These are phyloP conservation scores for Phyto melanocephala DNA, from an alignment of 2,888 invertebrate species.

Conservation along the genomic window DNA sequence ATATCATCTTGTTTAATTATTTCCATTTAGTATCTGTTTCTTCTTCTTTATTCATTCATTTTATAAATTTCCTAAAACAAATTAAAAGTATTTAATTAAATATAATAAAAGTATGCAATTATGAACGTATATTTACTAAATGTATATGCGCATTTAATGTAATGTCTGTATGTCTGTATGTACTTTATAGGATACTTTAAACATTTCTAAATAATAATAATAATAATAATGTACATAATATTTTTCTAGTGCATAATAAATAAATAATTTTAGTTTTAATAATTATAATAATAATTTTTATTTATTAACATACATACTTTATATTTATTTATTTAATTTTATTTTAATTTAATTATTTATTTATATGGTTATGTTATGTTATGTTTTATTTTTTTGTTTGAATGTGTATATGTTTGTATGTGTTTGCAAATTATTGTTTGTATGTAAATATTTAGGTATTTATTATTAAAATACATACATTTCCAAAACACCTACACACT, in stretches of 20 bases:
- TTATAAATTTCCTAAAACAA: conserved; percentile 47
- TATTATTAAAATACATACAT: background rate
- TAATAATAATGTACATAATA: conserved; percentile 51
- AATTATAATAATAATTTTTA: conserved; percentile 15
- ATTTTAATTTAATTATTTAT: conserved; percentile 16
- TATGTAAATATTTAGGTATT: background rate
- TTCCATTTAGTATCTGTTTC: conserved; percentile 22
- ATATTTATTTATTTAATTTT: background rate
- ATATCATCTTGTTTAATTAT: conserved; percentile 18
- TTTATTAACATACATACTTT: conserved; percentile 25
- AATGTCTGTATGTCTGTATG: conserved; percentile 8
- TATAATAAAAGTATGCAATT: conserved; percentile 13
- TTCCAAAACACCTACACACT: background rate
- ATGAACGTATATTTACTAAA: conserved; percentile 12
- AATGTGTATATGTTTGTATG: background rate
- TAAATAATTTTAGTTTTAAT: conserved; percentile 37
- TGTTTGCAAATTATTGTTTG: background rate
- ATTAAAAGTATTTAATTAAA: conserved; percentile 30
- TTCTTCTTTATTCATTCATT: conserved; percentile 21
- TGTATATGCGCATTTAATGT: background rate
- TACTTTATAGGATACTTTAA: conserved; percentile 49
- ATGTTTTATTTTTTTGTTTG: background rate
- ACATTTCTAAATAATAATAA: conserved; percentile 36
- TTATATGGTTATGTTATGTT: background rate
- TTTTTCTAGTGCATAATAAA: conserved; percentile 59